Base-by-base conservation (phyloP, 2,113 vertebrate genomes). In the Rhinolophus sinicus region DNA sequence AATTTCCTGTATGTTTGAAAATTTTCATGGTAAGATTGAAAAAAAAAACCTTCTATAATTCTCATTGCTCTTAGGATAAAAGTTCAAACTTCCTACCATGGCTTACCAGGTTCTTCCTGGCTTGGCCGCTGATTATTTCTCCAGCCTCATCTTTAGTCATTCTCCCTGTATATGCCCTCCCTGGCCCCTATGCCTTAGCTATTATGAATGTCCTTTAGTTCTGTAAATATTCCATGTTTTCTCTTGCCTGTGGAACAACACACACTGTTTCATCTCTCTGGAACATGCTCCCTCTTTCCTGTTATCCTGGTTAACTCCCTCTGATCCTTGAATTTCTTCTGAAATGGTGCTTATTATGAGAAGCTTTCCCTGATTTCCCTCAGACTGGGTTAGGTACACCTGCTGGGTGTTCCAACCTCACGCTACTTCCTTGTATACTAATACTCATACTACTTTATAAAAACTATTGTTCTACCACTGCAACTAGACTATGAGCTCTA, bases 131-230 rank as follows among this genome's bases (percentile, higher is more conserved):
- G 38, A 88, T 91, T 65, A 67, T 0, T 83, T 91, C 24, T 88
- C 65, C n/a, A 85, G 28, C 40, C 70, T 94, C 35, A 47, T 94
- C 60, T 96, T 93, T 96, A 75, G 85, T 90, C 14, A 33, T 26
- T 69, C n/a, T 77, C 64, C 64, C 44, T 95, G n/a, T 33, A 65
- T 60, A 56, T 18, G 8, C 19, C 33, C 18, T 84, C 9, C 14
- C 38, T 88, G 62, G 47, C 10, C 30, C 38, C n/a, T n/a, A 50
- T 84, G 35, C 24, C 28, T 76, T 30, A 82, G 80, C 26, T 75
- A 80, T 70, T 94, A 94, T 80, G 22, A 94, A 80, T 58, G 14
- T 67, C 56, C 90, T 96, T 95, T 54, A 60, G 3, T 88, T 94
- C 65, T 82, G 54, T 94, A 69, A 91, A 50, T 85, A 92, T 54